Conservation (phyloP, 2,797 vertebrate genomes). For the Vireo griseus region DNA sequence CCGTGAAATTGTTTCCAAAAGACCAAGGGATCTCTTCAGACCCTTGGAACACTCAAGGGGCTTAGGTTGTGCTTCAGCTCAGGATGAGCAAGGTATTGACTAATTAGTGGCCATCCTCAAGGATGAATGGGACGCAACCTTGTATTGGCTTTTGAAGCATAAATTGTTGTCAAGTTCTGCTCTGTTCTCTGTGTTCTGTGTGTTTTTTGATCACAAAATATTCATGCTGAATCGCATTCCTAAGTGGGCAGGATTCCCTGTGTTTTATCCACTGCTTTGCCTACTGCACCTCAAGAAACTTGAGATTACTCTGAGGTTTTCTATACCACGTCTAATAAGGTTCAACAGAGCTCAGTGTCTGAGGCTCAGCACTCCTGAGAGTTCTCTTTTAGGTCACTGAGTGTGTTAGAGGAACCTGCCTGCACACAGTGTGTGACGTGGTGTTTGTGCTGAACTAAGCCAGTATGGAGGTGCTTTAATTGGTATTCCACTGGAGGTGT, state of each 20-base stretch:
- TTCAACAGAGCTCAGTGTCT: not conserved
- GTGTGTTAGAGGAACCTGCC: not conserved
- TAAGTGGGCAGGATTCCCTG: not conserved
- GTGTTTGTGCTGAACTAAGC: not conserved
- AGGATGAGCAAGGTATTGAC: not conserved
- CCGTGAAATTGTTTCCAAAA: not conserved
- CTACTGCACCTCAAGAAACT: not conserved
- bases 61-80: not conserved
- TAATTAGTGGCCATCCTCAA: not conserved
- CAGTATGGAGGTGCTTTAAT: not conserved
- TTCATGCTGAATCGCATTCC: not conserved
- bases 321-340: not conserved
- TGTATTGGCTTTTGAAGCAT: not conserved
- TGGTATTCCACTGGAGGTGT: not conserved
- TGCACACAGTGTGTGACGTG: not conserved
- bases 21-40: not conserved
- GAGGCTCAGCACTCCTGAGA: not conserved
- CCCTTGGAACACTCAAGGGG: not conserved
- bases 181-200: rapidly evolving
- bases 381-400: not conserved
- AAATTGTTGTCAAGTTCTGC: not conserved
- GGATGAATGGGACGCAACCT: not conserved
- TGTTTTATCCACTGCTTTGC: not conserved
- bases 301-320: not conserved
- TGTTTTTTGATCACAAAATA: not conserved